A percentile compares a stretch with the other conserved stretches of the same genome.
These are phyloP conservation scores for Papilio protenor DNA, from an alignment of 2,888 invertebrate species.

Conservation along the genomic window DNA sequence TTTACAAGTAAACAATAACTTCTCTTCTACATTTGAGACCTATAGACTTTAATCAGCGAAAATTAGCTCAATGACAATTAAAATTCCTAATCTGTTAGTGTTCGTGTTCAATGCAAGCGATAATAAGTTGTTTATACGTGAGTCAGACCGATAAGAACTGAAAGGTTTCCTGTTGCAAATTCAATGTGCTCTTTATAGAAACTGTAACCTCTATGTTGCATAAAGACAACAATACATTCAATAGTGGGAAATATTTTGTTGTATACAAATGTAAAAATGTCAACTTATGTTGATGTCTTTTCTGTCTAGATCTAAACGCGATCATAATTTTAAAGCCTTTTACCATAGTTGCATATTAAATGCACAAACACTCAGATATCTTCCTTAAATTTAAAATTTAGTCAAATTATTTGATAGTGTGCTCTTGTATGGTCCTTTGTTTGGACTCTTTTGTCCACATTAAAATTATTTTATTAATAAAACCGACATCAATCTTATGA, in stretches of 20 bases:
- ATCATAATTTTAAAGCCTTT: not conserved
- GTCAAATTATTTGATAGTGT: not conserved
- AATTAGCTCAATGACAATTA: slow-evolving; percentile 17
- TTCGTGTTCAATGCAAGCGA: slow-evolving; percentile 9
- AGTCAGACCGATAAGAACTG: slow-evolving; percentile 24
- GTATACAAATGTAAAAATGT: no score
- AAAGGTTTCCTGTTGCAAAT: slow-evolving; percentile 17
- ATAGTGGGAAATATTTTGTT: not conserved
- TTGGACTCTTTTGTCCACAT: no score
- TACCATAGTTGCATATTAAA: not conserved
- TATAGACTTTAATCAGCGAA: not conserved
- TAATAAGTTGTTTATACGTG: slow-evolving; percentile 8
- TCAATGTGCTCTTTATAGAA: not conserved
- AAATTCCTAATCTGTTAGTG: slow-evolving; percentile 27
- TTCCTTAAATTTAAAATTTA: not conserved
- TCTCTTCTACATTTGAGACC: not conserved
- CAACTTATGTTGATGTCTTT: not conserved
- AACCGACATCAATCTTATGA: not conserved
- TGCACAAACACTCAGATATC: no score
- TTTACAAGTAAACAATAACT: not conserved
- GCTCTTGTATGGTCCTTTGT: no score
- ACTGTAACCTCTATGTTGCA: not conserved
- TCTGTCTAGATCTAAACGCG: not conserved
- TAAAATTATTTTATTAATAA: not conserved
- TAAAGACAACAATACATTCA: not conserved